phyloP scores from a whole-genome alignment of 1,140 invertebrate species.

The Scaptomyza hsui region DNA sequence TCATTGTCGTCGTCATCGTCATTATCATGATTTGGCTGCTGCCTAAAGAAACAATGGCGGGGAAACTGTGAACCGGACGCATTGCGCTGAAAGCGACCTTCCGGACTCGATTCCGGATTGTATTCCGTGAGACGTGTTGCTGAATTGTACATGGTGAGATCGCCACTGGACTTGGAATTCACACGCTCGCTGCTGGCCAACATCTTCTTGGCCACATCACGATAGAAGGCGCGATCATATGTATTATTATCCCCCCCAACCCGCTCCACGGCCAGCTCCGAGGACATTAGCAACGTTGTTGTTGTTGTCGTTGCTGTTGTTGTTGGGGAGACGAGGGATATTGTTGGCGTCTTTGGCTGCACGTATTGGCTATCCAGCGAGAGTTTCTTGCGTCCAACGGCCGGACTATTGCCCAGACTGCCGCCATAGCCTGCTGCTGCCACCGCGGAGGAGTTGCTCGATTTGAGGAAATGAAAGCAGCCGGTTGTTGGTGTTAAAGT shows the following conservation, averaged over 20 bases:
- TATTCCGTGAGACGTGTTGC: conserved; percentile 48
- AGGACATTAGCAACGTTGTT: neutral
- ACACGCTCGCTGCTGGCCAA: conserved; percentile 67
- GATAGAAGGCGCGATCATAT: conserved; percentile 80
- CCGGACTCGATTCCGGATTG: conserved; percentile 3
- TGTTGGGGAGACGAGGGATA: neutral
- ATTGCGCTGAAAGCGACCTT: conserved; percentile 71
- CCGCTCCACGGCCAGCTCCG: neutral
- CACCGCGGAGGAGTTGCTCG: conserved; percentile 1
- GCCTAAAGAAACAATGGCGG: conserved; percentile 75
- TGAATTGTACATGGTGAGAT: conserved; percentile 79
- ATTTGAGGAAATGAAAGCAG: conserved; percentile 68
- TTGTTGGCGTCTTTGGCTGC: conserved; percentile 9
- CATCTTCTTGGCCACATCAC: conserved; percentile 65
- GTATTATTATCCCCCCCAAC: conserved; percentile 69
- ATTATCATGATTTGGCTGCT: conserved; percentile 31
- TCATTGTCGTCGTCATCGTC: conserved; percentile 5
- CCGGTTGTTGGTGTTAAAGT: conserved; percentile 59
- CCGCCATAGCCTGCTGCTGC: conserved; percentile 43
- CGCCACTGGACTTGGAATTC: conserved; percentile 81
- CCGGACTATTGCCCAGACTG: conserved; percentile 78
- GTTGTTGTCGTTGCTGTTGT: conserved; percentile 9
- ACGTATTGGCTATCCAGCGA: conserved; percentile 66
- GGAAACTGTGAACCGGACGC: conserved; percentile 78
- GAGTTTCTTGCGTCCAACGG: conserved; percentile 72